Conservation (phyloP, 2,888 invertebrate genomes). For the Seira ritae region DNA sequence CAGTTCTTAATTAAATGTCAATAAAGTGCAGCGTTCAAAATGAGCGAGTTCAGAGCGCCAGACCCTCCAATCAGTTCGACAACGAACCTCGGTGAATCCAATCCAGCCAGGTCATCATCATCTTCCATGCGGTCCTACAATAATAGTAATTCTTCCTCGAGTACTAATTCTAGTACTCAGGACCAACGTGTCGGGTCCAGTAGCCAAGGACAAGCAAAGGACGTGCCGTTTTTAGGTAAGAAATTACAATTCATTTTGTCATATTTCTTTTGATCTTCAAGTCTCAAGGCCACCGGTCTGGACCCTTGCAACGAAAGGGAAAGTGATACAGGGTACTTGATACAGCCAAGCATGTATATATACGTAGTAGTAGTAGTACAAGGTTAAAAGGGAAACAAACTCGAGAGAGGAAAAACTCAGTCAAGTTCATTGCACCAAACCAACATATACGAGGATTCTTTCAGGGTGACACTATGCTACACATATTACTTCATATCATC, state of each 20-base stretch:
- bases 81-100: conserved; percentile 31
- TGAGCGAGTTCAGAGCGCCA: conserved; percentile 73
- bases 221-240: conserved; percentile 72
- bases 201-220: conserved; percentile 68
- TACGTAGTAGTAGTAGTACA: conserved; percentile 12
- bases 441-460: background rate
- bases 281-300: background rate
- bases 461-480: background rate
- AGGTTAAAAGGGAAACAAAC: conserved; percentile 57
- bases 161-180: conserved; percentile 20
- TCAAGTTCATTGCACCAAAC: conserved; percentile 65
- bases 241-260: background rate
- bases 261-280: background rate
- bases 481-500: too few relatives aligned
- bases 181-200: conserved; percentile 37
- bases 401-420: conserved; percentile 46
- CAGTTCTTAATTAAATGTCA: background rate
- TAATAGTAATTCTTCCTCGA: background rate
- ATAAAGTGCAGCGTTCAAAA: conserved; percentile 24
- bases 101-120: conserved; percentile 14
- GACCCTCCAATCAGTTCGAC: conserved; percentile 66
- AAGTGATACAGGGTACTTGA: conserved; percentile 27
- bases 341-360: background rate
- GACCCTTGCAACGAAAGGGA: conserved; percentile 4
- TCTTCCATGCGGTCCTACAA: background rate